Evolutionary conservation across 2,797 vertebrate species (phyloP).

Genomic region (Galago senegalensis): DNA sequence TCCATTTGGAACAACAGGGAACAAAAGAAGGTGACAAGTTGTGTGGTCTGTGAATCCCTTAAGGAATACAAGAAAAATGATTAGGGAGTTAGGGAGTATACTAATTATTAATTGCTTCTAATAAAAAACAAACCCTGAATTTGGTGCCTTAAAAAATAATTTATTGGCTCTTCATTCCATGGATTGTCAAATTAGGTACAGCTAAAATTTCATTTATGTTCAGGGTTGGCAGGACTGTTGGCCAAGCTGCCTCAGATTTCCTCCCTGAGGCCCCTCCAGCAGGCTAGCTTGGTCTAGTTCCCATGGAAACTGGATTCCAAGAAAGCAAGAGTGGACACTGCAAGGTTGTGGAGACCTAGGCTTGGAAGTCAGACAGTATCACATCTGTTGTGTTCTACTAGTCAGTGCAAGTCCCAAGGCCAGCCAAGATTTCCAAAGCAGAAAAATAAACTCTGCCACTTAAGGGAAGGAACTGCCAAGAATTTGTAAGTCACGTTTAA

Average conservation of each 20-base stretch:
- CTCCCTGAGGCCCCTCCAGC: background rate
- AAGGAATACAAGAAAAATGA: background rate
- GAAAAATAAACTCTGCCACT: background rate
- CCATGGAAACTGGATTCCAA: background rate
- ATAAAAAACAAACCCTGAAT: background rate
- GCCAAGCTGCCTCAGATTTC: background rate
- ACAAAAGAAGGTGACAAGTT: background rate
- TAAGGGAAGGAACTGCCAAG: background rate
- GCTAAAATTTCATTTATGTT: background rate
- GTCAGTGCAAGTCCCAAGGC: background rate
- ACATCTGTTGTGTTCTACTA: background rate
- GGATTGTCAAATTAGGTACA: background rate
- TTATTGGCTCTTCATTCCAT: background rate
- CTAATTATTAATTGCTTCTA: background rate
- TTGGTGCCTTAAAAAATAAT: background rate
- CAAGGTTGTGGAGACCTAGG: background rate
- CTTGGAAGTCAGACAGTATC: background rate
- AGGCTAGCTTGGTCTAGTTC: background rate
- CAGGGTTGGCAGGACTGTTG: background rate
- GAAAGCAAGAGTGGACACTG: background rate
- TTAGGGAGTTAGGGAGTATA: background rate
- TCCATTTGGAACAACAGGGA: background rate
- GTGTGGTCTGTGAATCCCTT: background rate
- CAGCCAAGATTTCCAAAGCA: background rate
- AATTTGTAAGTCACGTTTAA: background rate